A percentile compares a stretch with the other conserved stretches of the same genome.
These are phyloP conservation scores for Lasioglossum zephyrum DNA, from an alignment of 2,888 invertebrate species.

Conservation along the genomic window DNA sequence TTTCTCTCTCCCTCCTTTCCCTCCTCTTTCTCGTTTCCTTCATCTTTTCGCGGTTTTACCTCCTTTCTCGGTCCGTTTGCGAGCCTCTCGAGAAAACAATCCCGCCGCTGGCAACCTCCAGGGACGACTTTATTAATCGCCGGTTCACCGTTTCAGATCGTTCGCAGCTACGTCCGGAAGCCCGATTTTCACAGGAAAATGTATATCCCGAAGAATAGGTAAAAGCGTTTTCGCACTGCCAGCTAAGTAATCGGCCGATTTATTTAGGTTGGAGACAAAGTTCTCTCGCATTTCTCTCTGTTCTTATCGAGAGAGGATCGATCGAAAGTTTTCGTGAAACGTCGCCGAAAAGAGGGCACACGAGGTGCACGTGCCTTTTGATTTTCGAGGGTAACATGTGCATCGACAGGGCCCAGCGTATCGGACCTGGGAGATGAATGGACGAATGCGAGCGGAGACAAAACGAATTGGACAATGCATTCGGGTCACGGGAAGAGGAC, in stretches of 20 bases:
- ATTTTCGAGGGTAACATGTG: slow-evolving; percentile 28
- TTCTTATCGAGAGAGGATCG: background rate
- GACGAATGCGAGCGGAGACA: slow-evolving; percentile 20
- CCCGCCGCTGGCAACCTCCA: slow-evolving; percentile 16
- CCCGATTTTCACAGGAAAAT: background rate
- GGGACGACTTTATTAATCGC: slow-evolving; percentile 51
- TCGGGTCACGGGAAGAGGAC: slow-evolving; percentile 72
- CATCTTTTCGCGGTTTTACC: background rate
- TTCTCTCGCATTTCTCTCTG: background rate
- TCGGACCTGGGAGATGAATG: slow-evolving; percentile 15
- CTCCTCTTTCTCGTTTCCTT: background rate
- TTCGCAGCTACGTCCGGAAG: background rate
- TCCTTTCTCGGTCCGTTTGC: slow-evolving; percentile 8
- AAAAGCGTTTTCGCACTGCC: background rate
- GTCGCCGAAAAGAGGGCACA: background rate
- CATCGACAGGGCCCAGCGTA: background rate
- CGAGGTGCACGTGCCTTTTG: background rate
- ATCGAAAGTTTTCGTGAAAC: background rate
- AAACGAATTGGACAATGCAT: slow-evolving; percentile 38
- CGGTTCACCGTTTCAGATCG: background rate
- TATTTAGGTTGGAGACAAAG: too few relatives aligned
- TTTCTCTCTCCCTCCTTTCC: background rate
- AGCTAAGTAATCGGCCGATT: too few relatives aligned
- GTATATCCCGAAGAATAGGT: background rate
- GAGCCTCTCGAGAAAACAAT: slow-evolving; percentile 35